phyloP scores from a whole-genome alignment of 2,113 vertebrate genomes.

The Calypte anna region DNA sequence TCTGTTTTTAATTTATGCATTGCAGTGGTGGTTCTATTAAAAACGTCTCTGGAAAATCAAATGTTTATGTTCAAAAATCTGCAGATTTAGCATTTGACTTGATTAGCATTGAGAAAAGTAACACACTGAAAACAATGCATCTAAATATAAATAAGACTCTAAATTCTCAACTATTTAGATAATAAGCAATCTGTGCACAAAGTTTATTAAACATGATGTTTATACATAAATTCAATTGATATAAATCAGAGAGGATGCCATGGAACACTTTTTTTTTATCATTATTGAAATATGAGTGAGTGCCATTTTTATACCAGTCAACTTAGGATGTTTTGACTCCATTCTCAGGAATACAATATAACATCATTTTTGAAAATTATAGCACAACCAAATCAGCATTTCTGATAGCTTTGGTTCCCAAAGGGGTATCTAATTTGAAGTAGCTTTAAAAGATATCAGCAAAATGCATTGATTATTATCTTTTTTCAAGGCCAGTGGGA shows the following conservation, averaged over 20 bases:
- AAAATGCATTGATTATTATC: not conserved
- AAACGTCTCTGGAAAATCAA: not conserved
- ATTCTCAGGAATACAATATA: not conserved
- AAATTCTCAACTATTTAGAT: not conserved
- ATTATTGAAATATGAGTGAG: not conserved
- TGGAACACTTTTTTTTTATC: not conserved
- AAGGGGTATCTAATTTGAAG: not conserved
- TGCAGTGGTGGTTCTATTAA: not conserved
- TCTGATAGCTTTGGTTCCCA: not conserved
- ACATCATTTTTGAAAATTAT: not conserved
- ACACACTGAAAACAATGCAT: not conserved
- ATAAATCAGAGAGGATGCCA: not conserved
- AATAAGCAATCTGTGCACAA: not conserved
- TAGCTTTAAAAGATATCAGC: not conserved
- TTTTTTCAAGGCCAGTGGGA: not conserved
- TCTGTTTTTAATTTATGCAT: not conserved
- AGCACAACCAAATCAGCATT: not conserved
- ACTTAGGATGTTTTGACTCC: not conserved
- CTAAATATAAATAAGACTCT: not conserved
- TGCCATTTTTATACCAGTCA: not conserved
- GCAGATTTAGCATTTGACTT: not conserved
- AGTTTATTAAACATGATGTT: not conserved
- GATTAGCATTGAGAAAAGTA: not conserved
- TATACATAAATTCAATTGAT: not conserved
- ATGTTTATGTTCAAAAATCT: constrained; percentile 20